phyloP scores from a whole-genome alignment of 2,113 vertebrate genomes.

The Hucho hucho region DNA sequence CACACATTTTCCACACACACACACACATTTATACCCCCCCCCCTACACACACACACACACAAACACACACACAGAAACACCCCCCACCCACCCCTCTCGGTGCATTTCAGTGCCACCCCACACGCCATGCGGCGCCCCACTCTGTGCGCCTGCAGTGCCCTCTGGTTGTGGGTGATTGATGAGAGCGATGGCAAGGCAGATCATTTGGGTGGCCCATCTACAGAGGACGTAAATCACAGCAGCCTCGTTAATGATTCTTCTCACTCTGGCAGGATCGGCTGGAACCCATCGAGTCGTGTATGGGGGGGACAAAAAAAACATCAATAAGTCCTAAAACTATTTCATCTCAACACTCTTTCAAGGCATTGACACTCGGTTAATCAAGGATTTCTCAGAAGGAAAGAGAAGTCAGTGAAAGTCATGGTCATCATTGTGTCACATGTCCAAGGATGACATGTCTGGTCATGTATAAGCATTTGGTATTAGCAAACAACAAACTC shows the following conservation, averaged over 20 bases:
- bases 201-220: constrained; percentile 80
- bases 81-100: constrained; percentile 46
- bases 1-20: not conserved
- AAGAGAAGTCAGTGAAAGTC: constrained; percentile 31
- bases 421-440: constrained; percentile 1
- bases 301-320: constrained; percentile 62
- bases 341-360: constrained; percentile 62
- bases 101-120: constrained; percentile 57
- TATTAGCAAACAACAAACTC: no score
- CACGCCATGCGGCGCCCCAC: constrained; percentile 42
- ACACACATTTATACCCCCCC: not conserved
- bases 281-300: constrained; percentile 60
- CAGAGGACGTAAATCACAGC: constrained; percentile 80
- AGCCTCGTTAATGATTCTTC: constrained; percentile 78
- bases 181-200: constrained; percentile 72
- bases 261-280: constrained; percentile 69
- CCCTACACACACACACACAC: constrained; percentile 29
- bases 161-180: constrained; percentile 80
- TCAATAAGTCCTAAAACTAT: constrained; percentile 68
- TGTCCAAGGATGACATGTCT: not conserved
- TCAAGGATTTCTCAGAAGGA: constrained; percentile 50
- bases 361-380: constrained; percentile 48
- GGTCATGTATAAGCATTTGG: not conserved
- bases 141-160: constrained; percentile 67
- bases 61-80: constrained; percentile 44